Evolutionary conservation across 2,888 invertebrate genomes (phyloP).

Genomic region (Drosophila eohydei): DNA sequence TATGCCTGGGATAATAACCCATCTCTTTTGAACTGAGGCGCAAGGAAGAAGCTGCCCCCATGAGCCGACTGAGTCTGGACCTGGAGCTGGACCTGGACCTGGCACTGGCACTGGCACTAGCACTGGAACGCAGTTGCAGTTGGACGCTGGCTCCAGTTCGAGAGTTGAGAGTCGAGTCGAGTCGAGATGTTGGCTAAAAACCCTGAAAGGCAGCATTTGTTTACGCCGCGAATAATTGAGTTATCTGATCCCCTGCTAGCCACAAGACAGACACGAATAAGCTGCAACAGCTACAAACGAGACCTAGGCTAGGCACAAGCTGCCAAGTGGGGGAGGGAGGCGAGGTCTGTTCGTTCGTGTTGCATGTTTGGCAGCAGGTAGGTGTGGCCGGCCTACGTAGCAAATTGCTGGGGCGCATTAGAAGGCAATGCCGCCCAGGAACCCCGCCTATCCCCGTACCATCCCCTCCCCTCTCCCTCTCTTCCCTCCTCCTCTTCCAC

Average conservation of each 20-base stretch:
- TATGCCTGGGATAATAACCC: conserved; percentile 83
- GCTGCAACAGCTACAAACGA: conserved; percentile 43
- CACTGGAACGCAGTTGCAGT: conserved; percentile 10
- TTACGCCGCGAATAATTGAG: conserved; percentile 84
- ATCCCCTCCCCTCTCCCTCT: neutral
- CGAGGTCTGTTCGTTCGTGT: conserved; percentile 23
- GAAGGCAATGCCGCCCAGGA: conserved; percentile 59
- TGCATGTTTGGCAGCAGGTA: conserved; percentile 76
- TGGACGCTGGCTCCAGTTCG: conserved; percentile 18
- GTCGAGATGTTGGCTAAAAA: conserved; percentile 55
- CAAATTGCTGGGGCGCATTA: conserved; percentile 77
- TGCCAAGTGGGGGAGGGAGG: neutral
- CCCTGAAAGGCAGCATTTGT: conserved; percentile 81
- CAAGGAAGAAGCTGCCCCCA: conserved; percentile 49
- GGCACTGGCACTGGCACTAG: neutral
- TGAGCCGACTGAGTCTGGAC: conserved; percentile 1
- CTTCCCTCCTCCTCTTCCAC: neutral
- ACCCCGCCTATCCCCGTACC: neutral
- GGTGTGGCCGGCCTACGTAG: conserved; percentile 74
- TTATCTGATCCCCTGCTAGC: conserved; percentile 82
- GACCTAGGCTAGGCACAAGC: conserved; percentile 36
- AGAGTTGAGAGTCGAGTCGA: neutral
- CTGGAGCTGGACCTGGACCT: conserved; percentile 7
- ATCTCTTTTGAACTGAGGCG: conserved; percentile 69
- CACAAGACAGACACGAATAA: conserved; percentile 60